Evolutionary conservation across 2,797 vertebrate genomes (phyloP).

Genomic region (Ciconia nigra): DNA sequence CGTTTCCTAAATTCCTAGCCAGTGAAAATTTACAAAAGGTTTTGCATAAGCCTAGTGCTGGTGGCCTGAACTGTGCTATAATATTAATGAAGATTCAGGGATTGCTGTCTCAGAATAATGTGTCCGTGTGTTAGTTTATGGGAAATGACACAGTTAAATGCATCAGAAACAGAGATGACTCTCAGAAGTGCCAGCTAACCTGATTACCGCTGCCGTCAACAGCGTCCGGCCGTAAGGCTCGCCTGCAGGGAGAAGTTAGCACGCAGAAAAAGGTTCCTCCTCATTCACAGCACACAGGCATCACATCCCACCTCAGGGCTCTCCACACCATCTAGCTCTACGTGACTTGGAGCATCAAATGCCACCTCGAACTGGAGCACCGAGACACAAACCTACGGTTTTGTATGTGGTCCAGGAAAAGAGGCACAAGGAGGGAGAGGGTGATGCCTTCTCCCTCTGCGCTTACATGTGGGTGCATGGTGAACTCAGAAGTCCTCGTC

Average conservation of each 20-base stretch:
- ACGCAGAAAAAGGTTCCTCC: too few relatives aligned
- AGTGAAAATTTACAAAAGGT: not conserved
- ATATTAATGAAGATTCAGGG: not conserved
- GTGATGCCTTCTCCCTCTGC: not conserved
- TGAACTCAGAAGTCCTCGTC: not conserved
- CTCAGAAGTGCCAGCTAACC: not conserved
- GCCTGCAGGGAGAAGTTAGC: not conserved
- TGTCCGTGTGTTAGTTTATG: not conserved
- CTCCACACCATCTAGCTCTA: not conserved
- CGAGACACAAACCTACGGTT: not conserved
- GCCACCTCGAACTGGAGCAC: not conserved
- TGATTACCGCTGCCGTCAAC: not conserved
- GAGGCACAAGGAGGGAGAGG: not conserved
- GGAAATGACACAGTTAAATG: not conserved
- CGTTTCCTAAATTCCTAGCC: not conserved
- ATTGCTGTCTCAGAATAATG: not conserved
- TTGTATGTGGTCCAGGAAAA: not conserved
- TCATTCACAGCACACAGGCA: not conserved
- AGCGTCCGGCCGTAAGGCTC: fast-evolving
- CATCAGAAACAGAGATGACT: not conserved
- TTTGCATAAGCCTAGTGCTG: not conserved
- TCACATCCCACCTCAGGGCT: not conserved
- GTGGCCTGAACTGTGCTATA: not conserved
- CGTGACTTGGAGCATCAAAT: not conserved
- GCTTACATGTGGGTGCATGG: not conserved